Conservation (phyloP, 1,140 invertebrate genomes). For the Steinernema feltiae region DNA sequence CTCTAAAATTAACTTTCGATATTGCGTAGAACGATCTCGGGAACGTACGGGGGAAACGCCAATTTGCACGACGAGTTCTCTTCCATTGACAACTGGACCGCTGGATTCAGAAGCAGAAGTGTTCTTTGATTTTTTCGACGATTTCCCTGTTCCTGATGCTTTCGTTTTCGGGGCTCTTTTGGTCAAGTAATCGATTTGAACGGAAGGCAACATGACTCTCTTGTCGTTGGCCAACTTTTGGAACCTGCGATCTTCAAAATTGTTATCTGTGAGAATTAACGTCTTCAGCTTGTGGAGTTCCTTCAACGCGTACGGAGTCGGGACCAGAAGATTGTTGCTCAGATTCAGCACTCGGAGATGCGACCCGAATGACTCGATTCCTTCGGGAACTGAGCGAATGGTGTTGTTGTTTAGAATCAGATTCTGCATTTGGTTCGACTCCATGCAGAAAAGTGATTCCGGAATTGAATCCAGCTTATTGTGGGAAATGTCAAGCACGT, state of each 20-base stretch:
- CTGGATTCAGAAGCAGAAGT: background rate
- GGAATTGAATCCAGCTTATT: slow-evolving; percentile 16
- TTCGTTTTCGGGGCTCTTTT: slow-evolving; percentile 16
- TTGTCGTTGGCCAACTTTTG: slow-evolving; percentile 33
- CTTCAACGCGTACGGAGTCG: slow-evolving; percentile 24
- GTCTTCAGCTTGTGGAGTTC: slow-evolving; percentile 33
- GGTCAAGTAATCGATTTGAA: background rate
- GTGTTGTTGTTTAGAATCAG: slow-evolving; percentile 13
- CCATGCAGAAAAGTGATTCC: background rate
- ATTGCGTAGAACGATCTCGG: background rate
- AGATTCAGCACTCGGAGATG: slow-evolving; percentile 11
- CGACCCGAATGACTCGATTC: background rate
- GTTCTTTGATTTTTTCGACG: background rate
- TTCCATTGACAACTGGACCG: background rate
- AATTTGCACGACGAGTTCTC: background rate
- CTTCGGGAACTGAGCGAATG: slow-evolving; percentile 16
- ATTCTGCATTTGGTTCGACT: slow-evolving; percentile 8
- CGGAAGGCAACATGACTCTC: slow-evolving; percentile 17
- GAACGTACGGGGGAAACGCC: background rate
- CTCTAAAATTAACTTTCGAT: background rate
- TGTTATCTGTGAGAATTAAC: slow-evolving; percentile 23
- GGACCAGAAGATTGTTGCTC: slow-evolving; percentile 27
- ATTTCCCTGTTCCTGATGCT: background rate
- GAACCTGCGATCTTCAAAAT: slow-evolving; percentile 28
- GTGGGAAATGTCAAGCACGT: slow-evolving; percentile 15